A percentile compares a stretch with the other conserved stretches of the same genome.
Evolutionary conservation across 2,888 invertebrate genomes (phyloP).

Genomic region (Nephrotoma appendiculata): DNA sequence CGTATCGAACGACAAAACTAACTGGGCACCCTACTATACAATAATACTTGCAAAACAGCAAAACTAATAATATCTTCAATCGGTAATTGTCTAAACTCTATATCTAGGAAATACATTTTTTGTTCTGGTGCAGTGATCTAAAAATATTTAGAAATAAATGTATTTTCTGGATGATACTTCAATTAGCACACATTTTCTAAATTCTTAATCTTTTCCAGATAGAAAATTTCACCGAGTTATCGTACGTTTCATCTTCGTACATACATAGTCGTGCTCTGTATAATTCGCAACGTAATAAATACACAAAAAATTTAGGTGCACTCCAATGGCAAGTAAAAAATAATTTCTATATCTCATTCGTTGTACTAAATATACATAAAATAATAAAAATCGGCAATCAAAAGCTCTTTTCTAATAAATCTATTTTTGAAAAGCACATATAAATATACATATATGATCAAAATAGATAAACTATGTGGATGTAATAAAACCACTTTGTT

Average conservation of each 20-base stretch:
- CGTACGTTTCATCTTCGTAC: background rate
- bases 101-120: too few species aligned
- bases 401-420: background rate
- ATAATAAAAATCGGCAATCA: background rate
- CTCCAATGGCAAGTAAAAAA: background rate
- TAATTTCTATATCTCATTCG: background rate
- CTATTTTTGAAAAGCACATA: background rate
- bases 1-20: too few species aligned
- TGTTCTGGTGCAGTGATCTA: too few species aligned
- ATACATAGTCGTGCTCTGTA: background rate
- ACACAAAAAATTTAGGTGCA: background rate
- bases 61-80: too few species aligned
- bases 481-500: background rate
- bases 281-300: background rate
- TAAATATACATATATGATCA: background rate
- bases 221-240: background rate
- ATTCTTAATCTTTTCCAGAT: background rate
- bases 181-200: background rate
- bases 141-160: too few species aligned
- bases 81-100: too few species aligned
- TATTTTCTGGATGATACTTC: too few species aligned
- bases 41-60: too few species aligned
- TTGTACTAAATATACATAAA: background rate
- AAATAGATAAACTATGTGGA: background rate
- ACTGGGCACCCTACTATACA: too few species aligned